These are phyloP conservation scores for Peromyscus aztecus DNA, from an alignment of 2,797 vertebrate genomes.

Conservation along the genomic window DNA sequence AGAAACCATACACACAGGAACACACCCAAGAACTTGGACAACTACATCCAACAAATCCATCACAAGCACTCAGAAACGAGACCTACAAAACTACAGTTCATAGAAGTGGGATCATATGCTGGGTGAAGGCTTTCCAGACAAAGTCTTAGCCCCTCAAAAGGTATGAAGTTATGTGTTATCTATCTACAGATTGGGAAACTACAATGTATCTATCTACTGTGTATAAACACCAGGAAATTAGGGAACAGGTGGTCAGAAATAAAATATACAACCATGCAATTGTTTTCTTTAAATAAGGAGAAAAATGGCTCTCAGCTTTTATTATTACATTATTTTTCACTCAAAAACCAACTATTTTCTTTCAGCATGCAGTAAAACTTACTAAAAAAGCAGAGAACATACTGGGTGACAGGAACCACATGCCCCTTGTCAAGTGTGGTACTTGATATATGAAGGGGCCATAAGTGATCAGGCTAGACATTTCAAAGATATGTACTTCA, in stretches of 20 bases:
- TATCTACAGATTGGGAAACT: neutral
- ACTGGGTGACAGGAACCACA: neutral
- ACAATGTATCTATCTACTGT: neutral
- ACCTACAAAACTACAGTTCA: neutral
- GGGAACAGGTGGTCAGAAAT: neutral
- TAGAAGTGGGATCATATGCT: neutral
- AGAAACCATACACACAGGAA: neutral
- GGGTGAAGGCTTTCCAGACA: neutral
- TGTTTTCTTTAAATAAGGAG: neutral
- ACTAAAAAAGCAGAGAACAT: neutral
- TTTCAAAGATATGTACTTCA: neutral
- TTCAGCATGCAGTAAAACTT: neutral
- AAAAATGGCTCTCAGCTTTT: neutral
- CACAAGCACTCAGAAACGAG: neutral
- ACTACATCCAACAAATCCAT: neutral
- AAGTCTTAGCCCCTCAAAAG: neutral
- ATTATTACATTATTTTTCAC: neutral
- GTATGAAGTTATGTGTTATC: neutral
- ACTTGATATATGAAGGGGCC: no score
- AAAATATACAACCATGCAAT: neutral
- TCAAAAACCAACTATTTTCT: conserved; percentile 5
- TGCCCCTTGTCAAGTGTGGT: fast-evolving
- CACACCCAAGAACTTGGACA: neutral
- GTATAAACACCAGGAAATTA: neutral
- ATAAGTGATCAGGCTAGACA: neutral